Evolutionary conservation across 1,140 invertebrate genomes (phyloP), one percentile per base, ranked within the genome.

Genomic region (Tetramorium simillimum): DNA sequence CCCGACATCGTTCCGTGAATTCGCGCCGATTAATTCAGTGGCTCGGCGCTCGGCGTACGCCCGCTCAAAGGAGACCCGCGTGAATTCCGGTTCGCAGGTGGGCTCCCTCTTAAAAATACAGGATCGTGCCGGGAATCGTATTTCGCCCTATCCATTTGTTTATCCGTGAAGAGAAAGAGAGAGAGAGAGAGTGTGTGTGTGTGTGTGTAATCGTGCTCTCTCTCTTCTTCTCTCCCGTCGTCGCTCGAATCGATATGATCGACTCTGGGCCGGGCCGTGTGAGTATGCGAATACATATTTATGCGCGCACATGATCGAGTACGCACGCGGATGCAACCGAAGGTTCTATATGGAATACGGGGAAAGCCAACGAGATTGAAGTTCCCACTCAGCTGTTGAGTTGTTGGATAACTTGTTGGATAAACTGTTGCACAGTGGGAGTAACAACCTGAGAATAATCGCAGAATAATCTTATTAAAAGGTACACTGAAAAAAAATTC

Each of bases 241-340:
- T 56, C 37, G 9, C 14, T n/a, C 33, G 18, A 24, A 70, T 72
- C 37, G 49, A 56, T 65, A 21, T 16, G n/a, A 69, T 81, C 65
- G 43, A n/a, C 21, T 72, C 33, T 63, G 49, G 46, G 28, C n/a
- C 77, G 28, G 43, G 37, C 51, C 37, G 18, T 16, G 18, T 21
- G 43, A 80, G 14, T 67, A 80, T 21, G 21, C 67, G 40, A 49
- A 58, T 82, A 82, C 80, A 82, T 82, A 82, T 82, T 82, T 82
- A 82, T 82, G 67, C 53, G 37, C 80, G 51, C 51, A 58, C 65
- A 37, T 40, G 37, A 70, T 82, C 65, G 65, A 77, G 21, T 62
- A 16, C 16, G 21, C 33, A 43, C 43, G 46, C 46, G 67, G 40
- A 58, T 72, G 67, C 28, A 73, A 33, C 18, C 65, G 18, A 67